Base-by-base conservation (phyloP, 2,113 vertebrate genomes). In the Helogale parvula region DNA sequence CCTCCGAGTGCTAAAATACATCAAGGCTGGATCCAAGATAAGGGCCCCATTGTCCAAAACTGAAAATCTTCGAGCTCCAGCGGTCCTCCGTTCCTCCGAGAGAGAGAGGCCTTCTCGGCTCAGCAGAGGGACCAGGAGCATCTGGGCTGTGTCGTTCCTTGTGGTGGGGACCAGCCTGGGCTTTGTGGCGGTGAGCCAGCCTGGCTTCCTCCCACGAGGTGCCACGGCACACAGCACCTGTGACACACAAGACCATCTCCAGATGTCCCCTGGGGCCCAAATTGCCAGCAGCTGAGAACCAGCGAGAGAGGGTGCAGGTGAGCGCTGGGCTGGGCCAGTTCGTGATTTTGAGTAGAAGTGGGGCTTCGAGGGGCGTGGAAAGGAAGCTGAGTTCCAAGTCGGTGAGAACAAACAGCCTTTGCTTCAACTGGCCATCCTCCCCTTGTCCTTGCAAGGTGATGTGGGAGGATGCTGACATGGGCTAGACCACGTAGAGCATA, bases 401-500 rank as follows among this genome's bases (percentile, higher is more conserved):
- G 29, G 16, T 41, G 71, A 19, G 79, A 50, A 72, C 45, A 41
- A 45, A 76, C 7, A 76, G 74, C 15, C 38, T 80, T 66, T 31
- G 1, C 19, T 72, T 29, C 29, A 17, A 2, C 52, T 29, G 52
- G 29, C 41, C 35, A 7, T 27, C 16, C 69, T 65, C 68, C 35
- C 7, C 16, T 16, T 15, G 21, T 29, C 90, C 45, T 5, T 47
- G 35, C 29, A 77, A 21, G 33, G 16, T 17, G 10, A 12, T 29
- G 33, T 54, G 16, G 0, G 6, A 15, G 15, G 12, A 81, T 29
- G 38, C 90, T 29, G 86, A n/a, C 31, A 17, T 21, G 41, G 21
- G 25, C 2, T 0, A 10, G 13, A 12, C 21, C 13, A 1, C 0
- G 41, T 25, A 10, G 41, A 69, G 45, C 45, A 9, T 23, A 23